Percentiles rank a stretch among this genome's conserved stretches.
These are phyloP conservation scores for Rapana venosa DNA, from an alignment of 2,888 invertebrate genomes.

Conservation along the genomic window DNA sequence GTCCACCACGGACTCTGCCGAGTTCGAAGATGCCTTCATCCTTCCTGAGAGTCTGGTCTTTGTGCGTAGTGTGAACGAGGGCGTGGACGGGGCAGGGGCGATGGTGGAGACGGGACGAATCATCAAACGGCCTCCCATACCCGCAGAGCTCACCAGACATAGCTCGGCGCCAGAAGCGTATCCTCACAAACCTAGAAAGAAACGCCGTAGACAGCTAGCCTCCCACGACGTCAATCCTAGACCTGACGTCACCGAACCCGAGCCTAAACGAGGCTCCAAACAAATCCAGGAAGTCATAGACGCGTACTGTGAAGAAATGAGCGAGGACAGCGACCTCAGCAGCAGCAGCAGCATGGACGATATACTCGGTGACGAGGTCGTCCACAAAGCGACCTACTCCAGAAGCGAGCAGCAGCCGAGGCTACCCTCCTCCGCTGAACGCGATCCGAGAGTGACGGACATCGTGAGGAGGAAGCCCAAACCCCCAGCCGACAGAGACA, in stretches of 20 bases:
- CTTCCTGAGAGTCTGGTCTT: slow-evolving; percentile 39
- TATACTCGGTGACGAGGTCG: background rate
- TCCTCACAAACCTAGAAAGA: slow-evolving; percentile 9
- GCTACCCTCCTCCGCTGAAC: background rate
- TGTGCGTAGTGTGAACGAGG: slow-evolving; percentile 37
- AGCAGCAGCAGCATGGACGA: slow-evolving; percentile 29
- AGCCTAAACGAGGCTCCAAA: slow-evolving; percentile 55
- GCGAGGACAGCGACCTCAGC: slow-evolving; percentile 4
- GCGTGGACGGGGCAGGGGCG: background rate
- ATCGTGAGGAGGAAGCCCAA: slow-evolving; percentile 15
- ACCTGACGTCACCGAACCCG: slow-evolving; percentile 27
- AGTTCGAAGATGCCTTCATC: slow-evolving; percentile 38
- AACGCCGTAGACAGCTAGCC: slow-evolving; percentile 21
- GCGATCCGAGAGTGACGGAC: background rate
- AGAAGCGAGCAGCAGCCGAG: background rate
- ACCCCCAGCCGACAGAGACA: slow-evolving; percentile 24
- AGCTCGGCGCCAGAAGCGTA: background rate
- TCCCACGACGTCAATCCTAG: slow-evolving; percentile 12
- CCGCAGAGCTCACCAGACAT: slow-evolving; percentile 4
- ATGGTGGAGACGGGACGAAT: slow-evolving; percentile 14
- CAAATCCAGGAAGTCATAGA: slow-evolving; percentile 55
- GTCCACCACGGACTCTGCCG: slow-evolving; percentile 42
- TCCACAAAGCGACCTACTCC: background rate
- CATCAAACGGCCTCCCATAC: slow-evolving; percentile 38
- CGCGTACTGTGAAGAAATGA: slow-evolving; percentile 48